These are phyloP conservation scores for Hirudinaria manillensis DNA, from an alignment of 2,888 invertebrate species.

Conservation along the genomic window DNA sequence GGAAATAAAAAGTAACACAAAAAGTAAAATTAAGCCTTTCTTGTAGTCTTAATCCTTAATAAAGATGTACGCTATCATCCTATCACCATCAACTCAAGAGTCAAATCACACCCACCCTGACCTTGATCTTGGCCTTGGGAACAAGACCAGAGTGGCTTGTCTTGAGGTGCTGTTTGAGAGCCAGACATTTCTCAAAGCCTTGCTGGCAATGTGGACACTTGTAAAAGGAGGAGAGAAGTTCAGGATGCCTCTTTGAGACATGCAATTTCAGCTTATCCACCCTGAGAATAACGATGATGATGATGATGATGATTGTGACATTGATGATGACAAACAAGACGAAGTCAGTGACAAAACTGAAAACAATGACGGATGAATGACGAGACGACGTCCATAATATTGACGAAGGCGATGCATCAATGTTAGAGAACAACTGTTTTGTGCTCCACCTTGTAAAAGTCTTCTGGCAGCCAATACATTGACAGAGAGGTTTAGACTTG, in stretches of 20 bases:
- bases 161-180: slow-evolving; percentile 22
- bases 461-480: slow-evolving; percentile 20
- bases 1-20: too few species aligned
- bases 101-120: neutral
- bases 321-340: neutral
- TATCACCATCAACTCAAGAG: too few species aligned
- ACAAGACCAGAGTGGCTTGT: neutral
- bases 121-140: slow-evolving; percentile 14
- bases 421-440: neutral
- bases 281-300: neutral
- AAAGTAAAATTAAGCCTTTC: too few species aligned
- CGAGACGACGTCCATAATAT: neutral
- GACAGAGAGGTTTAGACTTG: slow-evolving; percentile 12
- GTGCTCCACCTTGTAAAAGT: slow-evolving; percentile 13
- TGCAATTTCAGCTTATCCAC: slow-evolving; percentile 27
- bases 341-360: neutral
- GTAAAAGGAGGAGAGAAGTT: slow-evolving; percentile 22
- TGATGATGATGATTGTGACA: neutral
- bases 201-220: slow-evolving; percentile 23
- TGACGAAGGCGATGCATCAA: neutral
- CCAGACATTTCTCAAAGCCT: slow-evolving; percentile 19
- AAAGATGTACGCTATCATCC: too few species aligned
- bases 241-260: slow-evolving; percentile 26
- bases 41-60: too few species aligned
- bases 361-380: neutral